Base-by-base conservation (phyloP, 2,113 vertebrate genomes). In the Lasiurus borealis region DNA sequence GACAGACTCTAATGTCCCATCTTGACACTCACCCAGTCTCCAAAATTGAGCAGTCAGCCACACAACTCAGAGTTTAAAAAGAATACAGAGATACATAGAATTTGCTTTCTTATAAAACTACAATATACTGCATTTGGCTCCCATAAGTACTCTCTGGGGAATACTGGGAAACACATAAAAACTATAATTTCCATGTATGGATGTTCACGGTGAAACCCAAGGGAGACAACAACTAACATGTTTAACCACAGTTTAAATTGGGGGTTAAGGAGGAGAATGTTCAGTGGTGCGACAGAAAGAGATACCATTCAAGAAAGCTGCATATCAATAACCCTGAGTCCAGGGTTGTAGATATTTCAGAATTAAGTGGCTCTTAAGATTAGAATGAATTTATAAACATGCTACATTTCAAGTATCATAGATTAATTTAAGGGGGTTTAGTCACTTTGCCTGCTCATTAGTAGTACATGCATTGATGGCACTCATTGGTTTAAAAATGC, bases 81-180 rank as follows among this genome's bases (percentile, higher is more conserved):
- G 18, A 48, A 19, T 7, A 8, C 14, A 77, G 27, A 69, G 34
- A 11, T 36, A 31, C 50, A n/a, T 11, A 73, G 29, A 77, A 52
- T 62, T 62, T 31, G 12, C 78, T 77, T 93, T 93, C 90, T 82
- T 73, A 21, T 89, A 36, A 64, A 21, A 36, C 80, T 73, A 36
- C 57, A 50, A 59, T 34, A 18, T 6, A 19, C 18, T 16, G 40
- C 14, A 54, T 69, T 94, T 25, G 76, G 18, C 1, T 72, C 40
- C 81, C 64, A 0, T 25, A 34, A 66, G 13, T 66, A 82, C 54
- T 34, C 36, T 89, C 86, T 72, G 9, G 52, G 71, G 44, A 59
- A 54, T n/a, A 72, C 69, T 50, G n/a, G 48, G 46, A 84, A 88
- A 71, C 16, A 9, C 64, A 68, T 46, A 57, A 64, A 68, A 90